Percentiles rank a stretch among this genome's conserved stretches.
Conservation (phyloP, 1,140 invertebrate species). For the Drosophila nebulosa region DNA sequence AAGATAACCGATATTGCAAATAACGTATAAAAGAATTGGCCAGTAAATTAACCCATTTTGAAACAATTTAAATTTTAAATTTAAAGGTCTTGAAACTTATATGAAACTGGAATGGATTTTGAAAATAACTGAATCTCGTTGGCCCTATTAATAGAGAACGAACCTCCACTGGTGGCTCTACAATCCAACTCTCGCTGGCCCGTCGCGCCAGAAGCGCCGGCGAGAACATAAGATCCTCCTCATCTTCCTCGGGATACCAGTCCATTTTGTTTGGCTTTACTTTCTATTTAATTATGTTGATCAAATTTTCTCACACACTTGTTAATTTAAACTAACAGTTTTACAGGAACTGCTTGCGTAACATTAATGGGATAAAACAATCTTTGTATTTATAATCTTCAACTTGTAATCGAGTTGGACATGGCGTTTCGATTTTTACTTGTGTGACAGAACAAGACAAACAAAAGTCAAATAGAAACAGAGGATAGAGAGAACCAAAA, state of each 20-base stretch:
- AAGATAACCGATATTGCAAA: too few species aligned
- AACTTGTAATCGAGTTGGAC: slow-evolving; percentile 73
- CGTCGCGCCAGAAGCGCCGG: slow-evolving; percentile 90
- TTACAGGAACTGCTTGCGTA: slow-evolving; percentile 45
- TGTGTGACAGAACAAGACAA: slow-evolving; percentile 15
- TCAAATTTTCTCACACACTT: not conserved
- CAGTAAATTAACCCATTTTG: too few species aligned
- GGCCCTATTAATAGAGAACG: not conserved
- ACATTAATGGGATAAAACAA: slow-evolving; percentile 28
- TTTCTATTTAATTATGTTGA: not conserved
- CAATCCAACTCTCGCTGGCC: slow-evolving; percentile 93
- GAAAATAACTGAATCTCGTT: too few species aligned
- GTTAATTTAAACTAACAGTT: not conserved
- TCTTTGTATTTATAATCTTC: slow-evolving; percentile 27
- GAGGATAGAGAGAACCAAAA: slow-evolving; percentile 42
- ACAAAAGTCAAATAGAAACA: slow-evolving; percentile 7
- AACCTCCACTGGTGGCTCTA: slow-evolving; percentile 90
- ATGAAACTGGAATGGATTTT: too few species aligned
- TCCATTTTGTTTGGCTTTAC: slow-evolving; percentile 50
- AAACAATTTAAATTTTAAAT: too few species aligned
- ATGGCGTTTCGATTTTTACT: slow-evolving; percentile 57
- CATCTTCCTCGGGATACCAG: slow-evolving; percentile 89
- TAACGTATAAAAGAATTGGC: too few species aligned
- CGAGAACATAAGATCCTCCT: slow-evolving; percentile 91
- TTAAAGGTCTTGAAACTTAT: too few species aligned